Percentiles rank a stretch among this genome's conserved stretches.
phyloP scores from a whole-genome alignment of 2,888 invertebrate genomes.

The Cecidostiba fungosa region DNA sequence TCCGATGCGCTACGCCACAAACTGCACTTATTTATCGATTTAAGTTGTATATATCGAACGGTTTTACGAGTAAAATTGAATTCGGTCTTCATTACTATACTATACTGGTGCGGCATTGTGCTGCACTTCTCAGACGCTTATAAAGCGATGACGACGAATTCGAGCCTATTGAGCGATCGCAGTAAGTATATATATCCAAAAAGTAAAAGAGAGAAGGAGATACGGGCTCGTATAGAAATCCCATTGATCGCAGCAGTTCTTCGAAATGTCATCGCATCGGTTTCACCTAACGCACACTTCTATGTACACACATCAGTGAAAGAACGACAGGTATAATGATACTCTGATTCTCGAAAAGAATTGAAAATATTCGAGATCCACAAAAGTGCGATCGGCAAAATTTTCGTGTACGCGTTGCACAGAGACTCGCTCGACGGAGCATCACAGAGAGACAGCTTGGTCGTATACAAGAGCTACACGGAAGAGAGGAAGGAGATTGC shows the following conservation, averaged over 20 bases:
- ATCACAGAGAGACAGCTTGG: not conserved
- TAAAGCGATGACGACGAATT: slow-evolving; percentile 65
- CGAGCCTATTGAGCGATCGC: slow-evolving; percentile 66
- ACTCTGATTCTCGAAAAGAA: slow-evolving; percentile 44
- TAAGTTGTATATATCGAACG: not conserved
- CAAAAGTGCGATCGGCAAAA: no score
- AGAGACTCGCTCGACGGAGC: not conserved
- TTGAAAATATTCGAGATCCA: no score
- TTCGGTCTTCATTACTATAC: not conserved
- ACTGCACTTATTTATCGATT: not conserved
- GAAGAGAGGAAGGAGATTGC: slow-evolving; percentile 75
- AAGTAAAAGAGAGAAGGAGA: slow-evolving; percentile 54
- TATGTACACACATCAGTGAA: not conserved
- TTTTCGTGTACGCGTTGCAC: not conserved
- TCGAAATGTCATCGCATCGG: slow-evolving; percentile 24
- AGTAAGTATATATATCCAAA: slow-evolving; percentile 50
- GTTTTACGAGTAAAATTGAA: not conserved
- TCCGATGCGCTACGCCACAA: not conserved
- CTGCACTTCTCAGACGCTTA: not conserved
- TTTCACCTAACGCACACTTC: not conserved
- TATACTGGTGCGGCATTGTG: no score
- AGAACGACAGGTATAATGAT: slow-evolving; percentile 25
- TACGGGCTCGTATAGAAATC: not conserved
- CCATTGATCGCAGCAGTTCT: slow-evolving; percentile 24
- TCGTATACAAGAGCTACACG: not conserved